Percentiles rank a stretch among this genome's conserved stretches.
Conservation (phyloP, 2,113 vertebrate genomes). For the Etheostoma cragini region DNA sequence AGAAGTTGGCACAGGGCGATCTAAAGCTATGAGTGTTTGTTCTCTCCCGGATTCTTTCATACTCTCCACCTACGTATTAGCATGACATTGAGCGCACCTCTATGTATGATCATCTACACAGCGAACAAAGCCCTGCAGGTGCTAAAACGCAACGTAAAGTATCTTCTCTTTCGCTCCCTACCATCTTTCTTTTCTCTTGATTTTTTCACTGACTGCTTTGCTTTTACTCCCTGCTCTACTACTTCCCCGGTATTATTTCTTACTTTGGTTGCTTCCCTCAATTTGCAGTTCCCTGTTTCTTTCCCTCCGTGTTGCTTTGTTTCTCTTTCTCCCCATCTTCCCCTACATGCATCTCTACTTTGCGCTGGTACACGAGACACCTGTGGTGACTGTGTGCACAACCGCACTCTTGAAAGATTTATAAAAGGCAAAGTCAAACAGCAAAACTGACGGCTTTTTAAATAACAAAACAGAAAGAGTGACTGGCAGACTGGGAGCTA, state of each 20-base stretch:
- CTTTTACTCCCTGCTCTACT: not conserved
- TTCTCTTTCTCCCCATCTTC: not conserved
- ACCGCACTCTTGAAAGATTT: not conserved
- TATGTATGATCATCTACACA: conserved; percentile 5
- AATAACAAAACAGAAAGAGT: conserved; percentile 25
- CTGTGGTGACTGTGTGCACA: conserved; percentile 48
- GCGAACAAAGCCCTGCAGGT: conserved; percentile 31
- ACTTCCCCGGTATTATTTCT: conserved; percentile 8
- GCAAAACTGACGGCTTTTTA: conserved; percentile 29
- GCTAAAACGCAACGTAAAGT: not conserved
- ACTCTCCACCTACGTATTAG: conserved; percentile 32
- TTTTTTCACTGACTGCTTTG: conserved; percentile 26
- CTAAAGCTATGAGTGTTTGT: conserved; percentile 38
- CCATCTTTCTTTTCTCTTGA: conserved; percentile 33
- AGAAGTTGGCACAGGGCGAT: conserved; percentile 38
- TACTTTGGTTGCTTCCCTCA: conserved; percentile 18
- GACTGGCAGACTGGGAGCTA: conserved; percentile 7
- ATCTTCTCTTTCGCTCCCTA: conserved; percentile 22
- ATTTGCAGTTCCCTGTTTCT: conserved; percentile 3
- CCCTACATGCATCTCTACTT: conserved; percentile 7
- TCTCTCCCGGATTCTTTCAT: conserved; percentile 7
- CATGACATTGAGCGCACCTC: conserved; percentile 42
- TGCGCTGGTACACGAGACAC: conserved; percentile 35
- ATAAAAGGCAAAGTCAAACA: conserved; percentile 4
- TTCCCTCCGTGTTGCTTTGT: not conserved